These are phyloP conservation scores for Acrocephalus scirpaceus DNA, from an alignment of 2,797 vertebrate species.

Conservation along the genomic window DNA sequence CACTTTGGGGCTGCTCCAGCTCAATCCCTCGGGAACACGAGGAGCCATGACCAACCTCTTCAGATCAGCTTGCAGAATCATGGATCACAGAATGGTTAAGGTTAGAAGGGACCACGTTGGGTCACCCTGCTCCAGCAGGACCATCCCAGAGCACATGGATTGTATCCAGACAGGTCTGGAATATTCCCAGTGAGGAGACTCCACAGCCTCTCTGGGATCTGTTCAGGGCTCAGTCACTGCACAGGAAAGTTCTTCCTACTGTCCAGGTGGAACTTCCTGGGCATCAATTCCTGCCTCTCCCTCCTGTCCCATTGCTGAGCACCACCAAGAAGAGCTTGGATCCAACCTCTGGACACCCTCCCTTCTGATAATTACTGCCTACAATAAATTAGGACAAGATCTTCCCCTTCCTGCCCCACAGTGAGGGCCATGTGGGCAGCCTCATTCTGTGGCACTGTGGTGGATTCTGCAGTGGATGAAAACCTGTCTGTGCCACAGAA, in stretches of 20 bases:
- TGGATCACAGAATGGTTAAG: no score
- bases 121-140: background rate
- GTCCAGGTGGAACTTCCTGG: background rate
- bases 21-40: background rate
- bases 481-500: background rate
- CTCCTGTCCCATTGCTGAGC: background rate
- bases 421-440: background rate
- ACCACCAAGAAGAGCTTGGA: background rate
- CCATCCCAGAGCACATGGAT: background rate
- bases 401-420: background rate
- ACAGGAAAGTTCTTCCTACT: background rate
- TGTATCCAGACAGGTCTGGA: background rate
- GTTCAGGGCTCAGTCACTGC: background rate
- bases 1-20: background rate
- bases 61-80: accelerated
- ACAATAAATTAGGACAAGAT: background rate
- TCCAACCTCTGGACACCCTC: background rate
- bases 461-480: background rate
- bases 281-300: background rate
- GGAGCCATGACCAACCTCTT: background rate
- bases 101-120: background rate
- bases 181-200: background rate
- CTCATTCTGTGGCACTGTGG: background rate
- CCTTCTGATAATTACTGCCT: background rate
- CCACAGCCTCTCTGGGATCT: background rate